Conservation (phyloP, 2,888 invertebrate species). For the Cremastinae sp. region DNA sequence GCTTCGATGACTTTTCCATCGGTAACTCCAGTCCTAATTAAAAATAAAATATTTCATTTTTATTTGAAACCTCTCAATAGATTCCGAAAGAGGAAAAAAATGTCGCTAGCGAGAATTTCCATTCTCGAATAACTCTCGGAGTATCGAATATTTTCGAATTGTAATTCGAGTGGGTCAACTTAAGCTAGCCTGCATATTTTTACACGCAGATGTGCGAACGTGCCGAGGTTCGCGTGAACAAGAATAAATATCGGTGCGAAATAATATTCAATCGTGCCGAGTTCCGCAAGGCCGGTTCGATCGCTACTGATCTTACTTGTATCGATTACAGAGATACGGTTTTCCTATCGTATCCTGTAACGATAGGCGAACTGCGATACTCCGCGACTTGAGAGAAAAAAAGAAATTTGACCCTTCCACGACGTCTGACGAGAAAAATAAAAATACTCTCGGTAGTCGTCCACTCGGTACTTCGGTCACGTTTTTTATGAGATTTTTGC, state of each 20-base stretch:
- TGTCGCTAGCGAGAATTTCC: conserved; percentile 12
- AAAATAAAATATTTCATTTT: too few relatives aligned
- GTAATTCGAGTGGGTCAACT: conserved; percentile 55
- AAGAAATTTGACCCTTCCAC: conserved; percentile 3
- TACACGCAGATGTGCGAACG: conserved; percentile 1
- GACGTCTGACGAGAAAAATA: neutral
- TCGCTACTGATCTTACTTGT: conserved; percentile 47
- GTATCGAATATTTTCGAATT: conserved; percentile 56
- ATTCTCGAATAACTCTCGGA: conserved; percentile 51
- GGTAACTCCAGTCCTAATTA: too few relatives aligned
- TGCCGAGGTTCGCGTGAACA: neutral
- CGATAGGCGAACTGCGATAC: conserved; percentile 20
- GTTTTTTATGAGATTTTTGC: conserved; percentile 19
- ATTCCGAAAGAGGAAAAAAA: conserved; percentile 24
- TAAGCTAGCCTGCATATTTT: conserved; percentile 3
- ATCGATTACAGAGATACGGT: conserved; percentile 45
- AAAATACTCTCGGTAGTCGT: neutral
- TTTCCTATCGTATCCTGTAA: conserved; percentile 31
- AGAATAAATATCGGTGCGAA: conserved; percentile 13
- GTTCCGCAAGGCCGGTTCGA: conserved; percentile 49
- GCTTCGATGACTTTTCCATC: too few relatives aligned
- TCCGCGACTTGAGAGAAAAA: neutral
- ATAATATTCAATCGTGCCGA: conserved; percentile 12
- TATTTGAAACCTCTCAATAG: conserved; percentile 16
- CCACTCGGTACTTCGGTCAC: conserved; percentile 42